Evolutionary conservation across 2,888 invertebrate genomes (phyloP), one percentile per base, ranked within the genome.

Genomic region (Lagria hirta): DNA sequence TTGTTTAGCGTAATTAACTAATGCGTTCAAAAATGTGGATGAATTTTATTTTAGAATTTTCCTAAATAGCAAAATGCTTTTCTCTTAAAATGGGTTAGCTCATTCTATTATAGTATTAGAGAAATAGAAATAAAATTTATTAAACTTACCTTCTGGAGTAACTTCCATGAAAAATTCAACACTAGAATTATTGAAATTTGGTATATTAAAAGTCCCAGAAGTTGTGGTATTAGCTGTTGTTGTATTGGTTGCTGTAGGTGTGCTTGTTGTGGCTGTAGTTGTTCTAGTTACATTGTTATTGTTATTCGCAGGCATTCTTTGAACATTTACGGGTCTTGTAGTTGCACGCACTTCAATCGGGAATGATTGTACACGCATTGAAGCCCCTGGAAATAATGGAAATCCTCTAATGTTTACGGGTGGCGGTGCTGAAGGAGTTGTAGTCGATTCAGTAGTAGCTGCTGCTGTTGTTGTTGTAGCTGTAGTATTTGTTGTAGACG

Each of bases 121-220:
- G n/a, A n/a, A n/a, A n/a, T n/a, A n/a, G n/a, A n/a, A n/a, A n/a
- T n/a, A n/a, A n/a, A n/a, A n/a, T n/a, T n/a, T n/a, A n/a, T n/a
- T n/a, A 29, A 8, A 33, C 7, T 41, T 57, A 63, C 71, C 70
- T 60, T 75, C 75, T 11, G 76, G 75, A 26, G 72, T 75, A 35
- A 77, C 73, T 60, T 76, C 82, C 79, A 83, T 80, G 55, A 81
- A 74, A 47, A 83, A 76, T 55, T 79, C 78, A 41, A 80, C 73
- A 58, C 77, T 76, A 2, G 68, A 66, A 59, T 70, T 69, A 46
- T 63, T 64, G 27, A 60, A 52, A 37, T 60, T 60, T 3, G 46
- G 36, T 29, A 51, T 27, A 21, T 28, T 33, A 44, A 59, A 57
- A 7, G 47, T 36, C 12, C 32, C 46, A n/a, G n/a, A n/a, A n/a